phyloP scores from a whole-genome alignment of 2,888 invertebrate genomes.

The Pandemis corylana region DNA sequence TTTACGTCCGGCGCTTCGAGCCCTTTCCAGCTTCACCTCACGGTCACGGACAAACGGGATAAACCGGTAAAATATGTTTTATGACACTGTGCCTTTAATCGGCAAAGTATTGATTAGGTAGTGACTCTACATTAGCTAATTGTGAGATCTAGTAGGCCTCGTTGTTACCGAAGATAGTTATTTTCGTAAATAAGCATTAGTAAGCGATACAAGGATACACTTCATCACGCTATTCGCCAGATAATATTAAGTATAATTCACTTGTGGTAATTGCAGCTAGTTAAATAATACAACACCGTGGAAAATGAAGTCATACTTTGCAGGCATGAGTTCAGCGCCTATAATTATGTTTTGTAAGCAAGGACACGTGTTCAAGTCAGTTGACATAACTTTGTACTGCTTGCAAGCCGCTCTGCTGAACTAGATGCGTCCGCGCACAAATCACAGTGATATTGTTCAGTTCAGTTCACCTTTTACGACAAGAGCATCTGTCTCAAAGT shows the following conservation, averaged over 20 bases:
- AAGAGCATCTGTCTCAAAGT: not conserved
- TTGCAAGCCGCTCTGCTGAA: not conserved
- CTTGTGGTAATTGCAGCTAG: conserved; percentile 10
- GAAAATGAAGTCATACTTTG: conserved; percentile 16
- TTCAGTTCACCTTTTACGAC: too few species aligned
- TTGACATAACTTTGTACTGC: conserved; percentile 5
- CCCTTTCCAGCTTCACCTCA: not conserved
- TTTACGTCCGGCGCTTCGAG: not conserved
- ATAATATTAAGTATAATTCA: conserved; percentile 7
- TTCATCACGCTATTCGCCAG: not conserved
- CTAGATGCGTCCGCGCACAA: not conserved
- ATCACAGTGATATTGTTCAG: too few species aligned
- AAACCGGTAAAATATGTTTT: not conserved
- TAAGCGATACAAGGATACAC: not conserved
- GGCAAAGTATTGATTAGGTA: not conserved
- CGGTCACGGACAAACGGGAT: not conserved
- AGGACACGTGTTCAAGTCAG: not conserved
- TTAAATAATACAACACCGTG: conserved; percentile 17
- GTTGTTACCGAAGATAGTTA: too few species aligned
- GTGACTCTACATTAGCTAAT: too few species aligned
- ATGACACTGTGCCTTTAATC: not conserved
- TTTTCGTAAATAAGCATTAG: not conserved
- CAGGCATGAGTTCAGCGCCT: conserved; percentile 3
- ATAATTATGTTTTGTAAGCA: conserved; percentile 9
- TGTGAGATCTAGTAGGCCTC: too few species aligned